Percentiles rank a stretch among this genome's conserved stretches.
These are phyloP conservation scores for Sebastes wilsoni DNA, from an alignment of 2,797 vertebrate genomes.

Conservation along the genomic window DNA sequence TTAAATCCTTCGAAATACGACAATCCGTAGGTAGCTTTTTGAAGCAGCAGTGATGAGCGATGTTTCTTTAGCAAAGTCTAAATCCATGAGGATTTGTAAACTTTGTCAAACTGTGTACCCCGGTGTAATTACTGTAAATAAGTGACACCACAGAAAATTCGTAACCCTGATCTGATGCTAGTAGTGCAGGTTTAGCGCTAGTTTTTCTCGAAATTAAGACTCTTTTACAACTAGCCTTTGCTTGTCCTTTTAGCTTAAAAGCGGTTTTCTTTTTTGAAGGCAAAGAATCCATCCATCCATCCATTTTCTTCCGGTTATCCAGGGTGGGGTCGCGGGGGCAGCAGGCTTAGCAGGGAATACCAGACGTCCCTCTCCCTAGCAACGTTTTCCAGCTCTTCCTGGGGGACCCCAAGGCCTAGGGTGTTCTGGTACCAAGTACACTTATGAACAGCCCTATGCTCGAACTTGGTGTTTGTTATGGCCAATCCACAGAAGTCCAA, in stretches of 20 bases:
- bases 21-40: conserved; percentile 41
- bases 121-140: conserved; percentile 52
- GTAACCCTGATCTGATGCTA: conserved; percentile 11
- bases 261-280: too few relatives aligned
- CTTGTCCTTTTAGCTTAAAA: background rate
- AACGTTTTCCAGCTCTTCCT: too few relatives aligned
- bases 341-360: too few relatives aligned
- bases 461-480: too few relatives aligned
- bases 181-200: background rate
- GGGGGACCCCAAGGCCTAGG: too few relatives aligned
- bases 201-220: conserved; percentile 13
- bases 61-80: conserved; percentile 26
- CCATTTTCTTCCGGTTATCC: too few relatives aligned
- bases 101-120: conserved; percentile 27
- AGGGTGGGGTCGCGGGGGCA: too few relatives aligned
- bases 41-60: background rate
- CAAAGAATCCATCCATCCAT: too few relatives aligned
- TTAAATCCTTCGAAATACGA: conserved; percentile 49
- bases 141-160: conserved; percentile 1
- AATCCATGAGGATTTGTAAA: conserved; percentile 43
- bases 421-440: too few relatives aligned
- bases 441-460: too few relatives aligned
- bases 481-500: too few relatives aligned
- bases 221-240: background rate
- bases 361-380: too few relatives aligned